Evolutionary conservation across 2,888 invertebrate genomes (phyloP).

Genomic region (Gastrophysa polygoni): DNA sequence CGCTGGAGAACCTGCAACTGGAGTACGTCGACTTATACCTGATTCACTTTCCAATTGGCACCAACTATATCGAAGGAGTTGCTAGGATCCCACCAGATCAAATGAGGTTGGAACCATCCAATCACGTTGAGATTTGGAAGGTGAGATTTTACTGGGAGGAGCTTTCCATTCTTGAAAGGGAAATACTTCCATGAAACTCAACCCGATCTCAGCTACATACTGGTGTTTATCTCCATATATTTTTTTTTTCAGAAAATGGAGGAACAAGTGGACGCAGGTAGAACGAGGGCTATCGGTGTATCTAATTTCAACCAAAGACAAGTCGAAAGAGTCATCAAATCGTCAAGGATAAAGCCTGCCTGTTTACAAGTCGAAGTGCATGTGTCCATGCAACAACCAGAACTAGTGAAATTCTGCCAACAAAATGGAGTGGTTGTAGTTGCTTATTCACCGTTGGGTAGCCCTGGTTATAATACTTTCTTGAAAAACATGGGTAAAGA

Average conservation of each 20-base stretch:
- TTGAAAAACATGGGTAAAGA: slow-evolving; percentile 19
- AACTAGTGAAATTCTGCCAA: slow-evolving; percentile 57
- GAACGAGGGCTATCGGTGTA: slow-evolving; percentile 76
- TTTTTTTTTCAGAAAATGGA: slow-evolving; percentile 59
- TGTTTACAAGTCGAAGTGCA: slow-evolving; percentile 71
- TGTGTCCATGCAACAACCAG: slow-evolving; percentile 60
- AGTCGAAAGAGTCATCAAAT: slow-evolving; percentile 66
- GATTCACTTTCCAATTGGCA: slow-evolving; percentile 43
- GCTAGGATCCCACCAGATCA: slow-evolving; percentile 6
- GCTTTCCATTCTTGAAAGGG: neutral
- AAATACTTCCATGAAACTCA: neutral
- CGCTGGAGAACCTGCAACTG: slow-evolving; percentile 40
- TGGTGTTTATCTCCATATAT: neutral
- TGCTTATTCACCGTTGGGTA: slow-evolving; percentile 61
- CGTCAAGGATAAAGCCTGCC: slow-evolving; percentile 66
- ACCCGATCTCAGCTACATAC: neutral
- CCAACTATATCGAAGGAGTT: neutral
- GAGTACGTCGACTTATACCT: slow-evolving; percentile 46
- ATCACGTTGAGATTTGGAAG: slow-evolving; percentile 36
- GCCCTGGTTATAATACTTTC: slow-evolving; percentile 54
- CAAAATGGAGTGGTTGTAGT: slow-evolving; percentile 57
- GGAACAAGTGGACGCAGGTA: slow-evolving; percentile 67
- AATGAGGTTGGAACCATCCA: slow-evolving; percentile 46
- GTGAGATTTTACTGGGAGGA: slow-evolving; percentile 23
- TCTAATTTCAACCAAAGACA: slow-evolving; percentile 80